Base-by-base conservation (phyloP, 2,113 vertebrate genomes). In the Pomatostomus ruficeps region DNA sequence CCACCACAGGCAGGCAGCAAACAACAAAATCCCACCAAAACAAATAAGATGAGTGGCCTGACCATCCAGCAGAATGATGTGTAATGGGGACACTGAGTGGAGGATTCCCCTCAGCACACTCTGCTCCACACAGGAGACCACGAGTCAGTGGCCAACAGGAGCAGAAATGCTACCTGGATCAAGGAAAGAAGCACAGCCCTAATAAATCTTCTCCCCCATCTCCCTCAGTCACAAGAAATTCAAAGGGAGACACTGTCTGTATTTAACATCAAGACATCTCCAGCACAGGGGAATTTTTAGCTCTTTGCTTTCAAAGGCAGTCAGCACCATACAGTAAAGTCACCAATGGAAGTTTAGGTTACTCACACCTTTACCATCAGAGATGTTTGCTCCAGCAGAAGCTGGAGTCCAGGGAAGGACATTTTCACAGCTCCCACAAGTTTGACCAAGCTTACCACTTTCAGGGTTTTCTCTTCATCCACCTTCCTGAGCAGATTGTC, bases 401-500 rank as follows among this genome's bases (percentile, higher is more conserved):
- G 79, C 58, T 96, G 95, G 83, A 98, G 95, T 28, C 84, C 88
- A 20, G 96, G 90, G n/a, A 97, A 97, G 0, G 95, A 89, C 40
- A 93, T 81, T 67, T 97, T 96, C 80, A 98, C 76, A 11, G 95
- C 89, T 58, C 49, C 91, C 7, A 99, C 97, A 84, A 99, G 97
- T 38, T 74, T 97, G 75, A 98, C 42, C 63, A 99, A 59, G 48
- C 96, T 98, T 71, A 73, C 95, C 21, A 98, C 97, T 49, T 97
- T 95, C 71, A 98, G 83, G 19, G 83, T 97, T 77, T 97, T 98
- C 84, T 98, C 98, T 92, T 97, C 93, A 48, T 86, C 93, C 80
- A 98, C 96, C 51, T 90, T 96, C 81, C 89, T 97, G 92, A 98
- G 55, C 74, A 99, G 91, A 76, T 59, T 97, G 83, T 97, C 97